Conservation (phyloP, 2,797 vertebrate genomes). For the Sciurus carolinensis region DNA sequence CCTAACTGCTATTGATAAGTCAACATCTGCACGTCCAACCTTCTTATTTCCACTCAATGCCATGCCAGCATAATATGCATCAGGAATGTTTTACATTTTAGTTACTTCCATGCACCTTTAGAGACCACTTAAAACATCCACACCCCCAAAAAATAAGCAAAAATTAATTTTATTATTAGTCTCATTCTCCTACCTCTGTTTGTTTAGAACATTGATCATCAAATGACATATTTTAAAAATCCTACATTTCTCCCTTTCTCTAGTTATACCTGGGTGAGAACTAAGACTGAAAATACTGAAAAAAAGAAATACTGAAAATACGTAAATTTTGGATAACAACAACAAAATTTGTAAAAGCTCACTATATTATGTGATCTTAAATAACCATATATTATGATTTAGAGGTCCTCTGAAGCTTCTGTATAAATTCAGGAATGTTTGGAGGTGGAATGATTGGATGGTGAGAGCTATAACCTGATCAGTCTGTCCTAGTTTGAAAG, state of each 20-base stretch:
- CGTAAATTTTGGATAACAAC: not conserved
- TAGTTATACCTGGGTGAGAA: not conserved
- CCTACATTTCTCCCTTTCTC: not conserved
- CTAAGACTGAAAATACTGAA: not conserved
- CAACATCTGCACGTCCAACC: not conserved
- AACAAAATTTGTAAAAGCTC: not conserved
- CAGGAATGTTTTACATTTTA: not conserved
- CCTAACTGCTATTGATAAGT: too few relatives aligned
- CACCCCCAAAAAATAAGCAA: not conserved
- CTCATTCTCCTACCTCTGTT: not conserved
- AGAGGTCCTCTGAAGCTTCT: too few relatives aligned
- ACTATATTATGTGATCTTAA: not conserved
- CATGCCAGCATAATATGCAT: not conserved
- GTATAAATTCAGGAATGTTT: too few relatives aligned
- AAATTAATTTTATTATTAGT: not conserved
- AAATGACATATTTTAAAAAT: not conserved
- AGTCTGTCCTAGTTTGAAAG: too few relatives aligned
- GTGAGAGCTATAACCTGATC: too few relatives aligned
- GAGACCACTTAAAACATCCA: too few relatives aligned
- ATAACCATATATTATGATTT: too few relatives aligned
- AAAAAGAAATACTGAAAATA: not conserved
- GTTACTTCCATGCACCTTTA: not conserved
- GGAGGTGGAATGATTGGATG: too few relatives aligned
- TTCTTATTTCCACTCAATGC: not conserved
- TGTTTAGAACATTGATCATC: not conserved